These are phyloP conservation scores for Melanotaenia pygmaea DNA, from an alignment of 2,797 vertebrate genomes.

Conservation along the genomic window DNA sequence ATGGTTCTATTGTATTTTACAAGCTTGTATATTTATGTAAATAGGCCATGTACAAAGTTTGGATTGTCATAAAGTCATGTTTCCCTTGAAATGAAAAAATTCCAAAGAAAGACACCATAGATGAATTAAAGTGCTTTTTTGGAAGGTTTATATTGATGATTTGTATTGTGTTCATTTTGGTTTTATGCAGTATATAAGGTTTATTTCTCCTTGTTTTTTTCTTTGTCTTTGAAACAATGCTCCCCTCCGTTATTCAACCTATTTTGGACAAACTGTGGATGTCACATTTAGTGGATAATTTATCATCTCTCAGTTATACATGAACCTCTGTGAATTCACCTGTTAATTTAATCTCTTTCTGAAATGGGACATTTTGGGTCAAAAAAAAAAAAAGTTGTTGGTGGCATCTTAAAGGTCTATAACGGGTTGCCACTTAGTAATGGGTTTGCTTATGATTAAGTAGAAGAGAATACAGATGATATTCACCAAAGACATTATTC, in stretches of 20 bases:
- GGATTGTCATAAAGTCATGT: slow-evolving; percentile 25
- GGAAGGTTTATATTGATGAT: not conserved
- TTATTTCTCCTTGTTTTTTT: not conserved
- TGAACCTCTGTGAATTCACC: slow-evolving; percentile 1
- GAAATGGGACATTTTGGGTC: slow-evolving; percentile 28
- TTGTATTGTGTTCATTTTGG: not conserved
- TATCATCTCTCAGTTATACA: not conserved
- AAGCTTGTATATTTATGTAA: slow-evolving; percentile 15
- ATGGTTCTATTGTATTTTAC: slow-evolving; percentile 11
- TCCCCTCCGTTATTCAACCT: not conserved
- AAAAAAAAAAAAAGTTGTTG: not conserved
- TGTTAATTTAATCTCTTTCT: slow-evolving; percentile 8
- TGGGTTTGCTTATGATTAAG: slow-evolving; percentile 2
- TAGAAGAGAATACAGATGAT: slow-evolving; percentile 23
- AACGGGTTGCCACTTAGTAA: slow-evolving; percentile 7
- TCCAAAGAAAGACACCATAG: slow-evolving; percentile 3
- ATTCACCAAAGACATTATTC: slow-evolving; percentile 56
- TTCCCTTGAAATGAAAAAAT: not conserved
- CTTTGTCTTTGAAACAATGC: not conserved
- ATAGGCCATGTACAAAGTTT: slow-evolving; percentile 34
- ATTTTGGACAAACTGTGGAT: not conserved
- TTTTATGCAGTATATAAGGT: slow-evolving; percentile 8
- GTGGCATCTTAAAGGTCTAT: not conserved
- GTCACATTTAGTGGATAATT: not conserved
- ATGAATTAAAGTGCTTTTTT: slow-evolving; percentile 1